Conservation (phyloP, 2,797 vertebrate species). For the Hylomyscus alleni region DNA sequence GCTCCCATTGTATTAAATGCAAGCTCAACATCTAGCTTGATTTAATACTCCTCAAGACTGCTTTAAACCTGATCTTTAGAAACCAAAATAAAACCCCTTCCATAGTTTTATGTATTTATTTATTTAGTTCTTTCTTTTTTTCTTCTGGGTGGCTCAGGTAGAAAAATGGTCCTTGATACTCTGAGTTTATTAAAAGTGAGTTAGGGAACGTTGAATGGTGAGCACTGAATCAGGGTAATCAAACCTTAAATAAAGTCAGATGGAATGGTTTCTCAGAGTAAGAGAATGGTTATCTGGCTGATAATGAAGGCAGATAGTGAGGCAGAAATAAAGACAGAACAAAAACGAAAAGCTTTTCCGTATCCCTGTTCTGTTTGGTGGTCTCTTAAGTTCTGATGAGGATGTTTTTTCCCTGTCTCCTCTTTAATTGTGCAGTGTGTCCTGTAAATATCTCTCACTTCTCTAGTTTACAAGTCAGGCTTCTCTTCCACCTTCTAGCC, state of each 20-base stretch:
- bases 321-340: not conserved
- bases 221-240: conserved; percentile 50
- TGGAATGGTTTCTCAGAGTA: conserved; percentile 25
- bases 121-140: not conserved
- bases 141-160: conserved; percentile 25
- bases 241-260: conserved; percentile 61
- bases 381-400: conserved; percentile 53
- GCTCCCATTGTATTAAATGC: conserved; percentile 71
- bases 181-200: conserved; percentile 68
- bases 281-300: not conserved
- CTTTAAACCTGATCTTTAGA: conserved; percentile 65
- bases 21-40: conserved; percentile 48
- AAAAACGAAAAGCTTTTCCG: not conserved
- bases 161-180: conserved; percentile 62
- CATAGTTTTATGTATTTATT: conserved; percentile 31
- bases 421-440: conserved; percentile 45
- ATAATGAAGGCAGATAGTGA: conserved; percentile 38
- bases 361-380: not conserved
- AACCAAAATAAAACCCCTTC: conserved; percentile 63
- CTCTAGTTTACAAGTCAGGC: conserved; percentile 19
- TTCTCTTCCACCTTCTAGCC: not conserved
- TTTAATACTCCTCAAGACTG: conserved; percentile 64
- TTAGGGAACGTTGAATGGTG: conserved; percentile 47
- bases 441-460: conserved; percentile 14
- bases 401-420: not conserved